Percentiles rank a stretch among this genome's conserved stretches.
Evolutionary conservation across 2,113 vertebrate species (phyloP).

Genomic region (Oophaga pumilio): DNA sequence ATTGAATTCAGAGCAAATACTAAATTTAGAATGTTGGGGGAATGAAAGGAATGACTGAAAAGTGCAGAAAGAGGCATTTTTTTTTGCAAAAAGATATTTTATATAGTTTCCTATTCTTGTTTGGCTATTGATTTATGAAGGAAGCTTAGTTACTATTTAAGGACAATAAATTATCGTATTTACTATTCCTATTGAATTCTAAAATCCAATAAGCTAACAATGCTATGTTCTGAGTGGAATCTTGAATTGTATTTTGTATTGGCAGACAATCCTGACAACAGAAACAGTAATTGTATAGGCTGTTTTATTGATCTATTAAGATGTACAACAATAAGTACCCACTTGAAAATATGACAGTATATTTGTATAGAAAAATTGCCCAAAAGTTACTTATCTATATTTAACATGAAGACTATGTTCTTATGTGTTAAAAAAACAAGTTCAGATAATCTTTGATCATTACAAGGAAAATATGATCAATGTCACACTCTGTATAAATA

Average conservation of each 20-base stretch:
- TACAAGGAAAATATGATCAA: background rate
- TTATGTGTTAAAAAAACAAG: background rate
- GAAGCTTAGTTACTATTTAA: background rate
- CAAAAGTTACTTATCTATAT: background rate
- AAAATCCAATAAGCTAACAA: background rate
- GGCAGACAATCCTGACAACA: background rate
- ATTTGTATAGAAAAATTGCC: background rate
- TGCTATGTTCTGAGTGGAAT: background rate
- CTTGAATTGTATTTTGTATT: background rate
- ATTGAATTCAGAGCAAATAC: no score
- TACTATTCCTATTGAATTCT: background rate
- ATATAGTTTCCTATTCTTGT: no score
- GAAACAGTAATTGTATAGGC: background rate
- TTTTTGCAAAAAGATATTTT: no score
- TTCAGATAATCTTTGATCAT: background rate
- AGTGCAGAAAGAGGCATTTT: no score
- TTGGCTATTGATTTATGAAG: no score
- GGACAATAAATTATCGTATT: background rate
- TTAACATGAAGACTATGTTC: background rate
- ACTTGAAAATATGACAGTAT: background rate
- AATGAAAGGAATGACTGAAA: no score
- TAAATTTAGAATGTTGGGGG: no score
- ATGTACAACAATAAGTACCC: background rate
- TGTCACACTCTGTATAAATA: background rate
- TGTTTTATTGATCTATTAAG: slow-evolving; percentile 1